phyloP scores from a whole-genome alignment of 2,888 invertebrate species.

The Corbicula japonica region DNA sequence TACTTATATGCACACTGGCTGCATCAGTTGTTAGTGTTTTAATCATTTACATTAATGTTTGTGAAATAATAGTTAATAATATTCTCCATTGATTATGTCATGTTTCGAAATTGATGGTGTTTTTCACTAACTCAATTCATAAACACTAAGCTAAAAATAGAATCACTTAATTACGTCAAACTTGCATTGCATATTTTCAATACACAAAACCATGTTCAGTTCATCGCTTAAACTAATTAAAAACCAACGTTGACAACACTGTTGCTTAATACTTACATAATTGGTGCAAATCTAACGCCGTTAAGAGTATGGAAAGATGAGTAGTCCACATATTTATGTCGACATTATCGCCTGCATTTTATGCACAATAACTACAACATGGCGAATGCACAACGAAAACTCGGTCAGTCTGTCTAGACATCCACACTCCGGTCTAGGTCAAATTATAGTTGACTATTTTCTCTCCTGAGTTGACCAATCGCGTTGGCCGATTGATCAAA shows the following conservation, averaged over 20 bases:
- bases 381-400: conserved; percentile 49
- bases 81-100: too few relatives aligned
- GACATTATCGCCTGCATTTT: conserved; percentile 51
- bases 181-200: background rate
- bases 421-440: conserved; percentile 44
- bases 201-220: background rate
- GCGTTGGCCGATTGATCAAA: background rate
- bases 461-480: conserved; percentile 5
- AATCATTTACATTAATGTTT: too few relatives aligned
- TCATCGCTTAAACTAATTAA: background rate
- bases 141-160: too few relatives aligned
- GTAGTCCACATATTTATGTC: conserved; percentile 56
- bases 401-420: conserved; percentile 65
- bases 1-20: too few relatives aligned
- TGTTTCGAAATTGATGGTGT: too few relatives aligned
- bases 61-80: too few relatives aligned
- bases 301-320: background rate
- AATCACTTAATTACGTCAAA: too few relatives aligned
- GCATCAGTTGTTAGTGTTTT: too few relatives aligned
- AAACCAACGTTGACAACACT: background rate
- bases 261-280: conserved; percentile 13
- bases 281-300: conserved; percentile 3
- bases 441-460: conserved; percentile 5
- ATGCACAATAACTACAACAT: conserved; percentile 51
- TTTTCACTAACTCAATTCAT: too few relatives aligned